A percentile compares a stretch with the other conserved stretches of the same genome.
Evolutionary conservation across 2,888 invertebrate species (phyloP).

Genomic region (Alloplasta piceator): DNA sequence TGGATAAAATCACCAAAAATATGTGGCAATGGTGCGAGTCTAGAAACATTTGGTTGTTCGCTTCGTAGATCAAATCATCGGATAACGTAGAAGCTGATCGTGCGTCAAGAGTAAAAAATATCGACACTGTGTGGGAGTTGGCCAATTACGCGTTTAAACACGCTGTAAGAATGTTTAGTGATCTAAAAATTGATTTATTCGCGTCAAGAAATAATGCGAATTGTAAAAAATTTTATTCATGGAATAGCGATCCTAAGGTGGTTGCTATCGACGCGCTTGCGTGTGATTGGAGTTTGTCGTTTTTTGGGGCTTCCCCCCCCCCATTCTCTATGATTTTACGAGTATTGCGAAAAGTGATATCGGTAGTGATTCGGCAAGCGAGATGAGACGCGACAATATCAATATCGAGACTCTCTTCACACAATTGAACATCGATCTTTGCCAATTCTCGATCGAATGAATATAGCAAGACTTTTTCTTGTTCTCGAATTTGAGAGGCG

Average conservation of each 20-base stretch:
- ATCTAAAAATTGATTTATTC: constrained; percentile 23
- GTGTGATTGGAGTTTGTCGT: neutral
- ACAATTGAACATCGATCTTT: too few relatives aligned
- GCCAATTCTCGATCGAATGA: too few relatives aligned
- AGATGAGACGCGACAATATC: too few relatives aligned
- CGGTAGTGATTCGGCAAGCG: too few relatives aligned
- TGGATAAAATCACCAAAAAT: too few relatives aligned
- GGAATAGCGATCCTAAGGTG: constrained; percentile 10
- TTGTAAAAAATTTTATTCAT: constrained; percentile 9
- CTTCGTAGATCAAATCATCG: constrained; percentile 64
- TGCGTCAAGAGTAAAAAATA: constrained; percentile 58
- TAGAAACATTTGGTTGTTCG: constrained; percentile 59
- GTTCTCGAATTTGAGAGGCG: too few relatives aligned
- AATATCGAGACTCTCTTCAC: too few relatives aligned
- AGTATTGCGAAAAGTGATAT: neutral
- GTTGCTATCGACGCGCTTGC: constrained; percentile 3
- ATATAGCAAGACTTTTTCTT: too few relatives aligned
- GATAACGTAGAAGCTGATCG: constrained; percentile 66
- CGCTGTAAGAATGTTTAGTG: neutral
- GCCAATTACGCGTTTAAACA: constrained; percentile 18
- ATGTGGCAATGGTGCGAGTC: constrained; percentile 35
- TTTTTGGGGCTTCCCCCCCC: constrained; percentile 11
- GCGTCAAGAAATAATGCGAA: constrained; percentile 15
- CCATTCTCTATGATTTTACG: constrained; percentile 8
- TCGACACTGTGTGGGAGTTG: constrained; percentile 44